Base-by-base conservation (phyloP, 2,888 invertebrate species). In the Luffia ferchaultella region DNA sequence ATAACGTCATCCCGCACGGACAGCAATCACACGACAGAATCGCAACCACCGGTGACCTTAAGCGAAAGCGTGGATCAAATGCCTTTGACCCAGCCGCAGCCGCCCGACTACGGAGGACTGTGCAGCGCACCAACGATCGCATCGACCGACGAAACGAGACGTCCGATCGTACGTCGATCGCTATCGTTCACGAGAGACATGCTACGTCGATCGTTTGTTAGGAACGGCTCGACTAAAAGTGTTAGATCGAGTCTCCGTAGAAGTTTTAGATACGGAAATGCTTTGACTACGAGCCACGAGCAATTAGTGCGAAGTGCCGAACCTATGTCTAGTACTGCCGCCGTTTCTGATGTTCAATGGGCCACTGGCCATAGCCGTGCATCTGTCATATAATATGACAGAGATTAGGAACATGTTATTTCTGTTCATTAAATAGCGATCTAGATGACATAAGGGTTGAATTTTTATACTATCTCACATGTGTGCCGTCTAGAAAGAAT, bases 281-380 rank as follows among this genome's bases (percentile, higher is more conserved):
- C 61, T 1, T 53, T 79, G 51, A 76, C 77, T 0, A 76, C 73
- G 1, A 88, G 88, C 58, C 86, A 87, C 45, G 88, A 89, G 59
- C 86, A 86, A 48, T 67, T 89, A 55, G 87, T 89, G 2, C 80
- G 88, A 19, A 85, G 85, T 1, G 88, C 83, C 0, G 88, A 87
- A 40, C 89, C 89, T 0, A 88, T 88, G n/a, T 82, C 83, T 0
- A 77, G 65, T 19, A 83, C 83, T 0, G 79, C 79, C 0, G 77
- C 80, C 0, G 73, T 82, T 78, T 87, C 87, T 3, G 69, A 30
- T 30, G 3, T 30, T 12, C 5, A 30, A 3, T 30, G 30, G 19
- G 82, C 72, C 61, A 67, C 49, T 5, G 59, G 71, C 2, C 65
- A 71, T 1, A 77, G 75, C 53, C 61, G 68, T 19, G 79, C 76